Evolutionary conservation across 2,888 invertebrate genomes (phyloP).

Genomic region (Hyalella azteca): DNA sequence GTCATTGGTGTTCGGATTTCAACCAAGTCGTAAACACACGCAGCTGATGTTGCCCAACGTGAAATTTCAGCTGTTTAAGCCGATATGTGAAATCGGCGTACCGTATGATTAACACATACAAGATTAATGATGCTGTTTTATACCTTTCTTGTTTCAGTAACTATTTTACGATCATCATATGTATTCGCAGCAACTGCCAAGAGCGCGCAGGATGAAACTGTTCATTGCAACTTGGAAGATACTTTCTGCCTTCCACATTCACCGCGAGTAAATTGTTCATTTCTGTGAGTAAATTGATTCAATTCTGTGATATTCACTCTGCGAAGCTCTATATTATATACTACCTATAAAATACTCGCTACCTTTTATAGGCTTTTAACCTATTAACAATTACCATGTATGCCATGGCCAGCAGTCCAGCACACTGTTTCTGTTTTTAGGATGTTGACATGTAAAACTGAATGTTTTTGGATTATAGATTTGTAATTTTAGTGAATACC

Average conservation of each 20-base stretch:
- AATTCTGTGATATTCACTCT: too few species aligned
- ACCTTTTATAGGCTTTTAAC: too few species aligned
- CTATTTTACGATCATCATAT: background rate
- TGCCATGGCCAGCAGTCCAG: too few species aligned
- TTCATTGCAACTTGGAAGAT: conserved; percentile 1
- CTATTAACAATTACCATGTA: too few species aligned
- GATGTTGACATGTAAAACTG: too few species aligned
- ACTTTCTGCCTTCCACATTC: conserved; percentile 50
- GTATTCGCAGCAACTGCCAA: background rate
- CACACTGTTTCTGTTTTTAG: too few species aligned
- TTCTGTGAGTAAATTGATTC: conserved; percentile 44
- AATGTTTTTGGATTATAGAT: too few species aligned
- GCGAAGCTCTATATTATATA: too few species aligned
- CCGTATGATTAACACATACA: too few species aligned
- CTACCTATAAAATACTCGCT: too few species aligned
- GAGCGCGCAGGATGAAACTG: background rate
- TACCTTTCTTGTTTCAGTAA: background rate
- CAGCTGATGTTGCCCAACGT: background rate
- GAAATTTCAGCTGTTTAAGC: background rate
- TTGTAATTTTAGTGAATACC: too few species aligned
- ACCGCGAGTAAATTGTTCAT: conserved; percentile 51
- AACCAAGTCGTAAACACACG: background rate
- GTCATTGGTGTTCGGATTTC: too few species aligned
- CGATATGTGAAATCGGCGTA: background rate
- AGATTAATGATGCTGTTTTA: background rate